Base-by-base conservation (phyloP, 2,888 invertebrate species). In the Dascillus cervinus region DNA sequence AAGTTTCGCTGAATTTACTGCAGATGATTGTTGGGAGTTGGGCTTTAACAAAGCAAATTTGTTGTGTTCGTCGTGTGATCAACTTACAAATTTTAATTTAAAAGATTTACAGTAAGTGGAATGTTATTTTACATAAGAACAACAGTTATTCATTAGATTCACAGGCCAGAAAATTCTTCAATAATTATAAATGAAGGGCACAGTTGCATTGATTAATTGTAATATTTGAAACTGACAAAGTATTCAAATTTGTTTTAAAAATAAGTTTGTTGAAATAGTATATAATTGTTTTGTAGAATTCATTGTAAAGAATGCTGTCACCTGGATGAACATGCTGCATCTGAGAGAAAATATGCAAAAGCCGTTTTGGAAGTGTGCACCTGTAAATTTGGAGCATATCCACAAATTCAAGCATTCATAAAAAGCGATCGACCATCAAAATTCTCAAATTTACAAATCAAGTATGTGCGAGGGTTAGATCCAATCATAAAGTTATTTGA, bases 361-460 rank as follows among this genome's bases (percentile, higher is more conserved):
- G 97, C 95, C 1, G 77, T 90, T 35, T 69, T 98, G 22, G 92
- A 95, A 73, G 94, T 97, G 3, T 98, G 97, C 60, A 94, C 94
- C 28, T 98, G 97, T 67, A 97, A 97, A 71, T 92, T 97, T 70
- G 91, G 92, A 36, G 85, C 91, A 4, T 97, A 91, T 73, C 96
- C 97, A 21, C 96, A 97, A 72, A 92, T 96, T 52, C 90, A 95
- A 72, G 97, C 97, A 10, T 98, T 98, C 61, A 86, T 96, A 28
- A 95, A 92, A 63, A 89, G 95, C 63, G 89, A 92, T 45, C 72
- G 84, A 50, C 90, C 91, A 4, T 75, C 78, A 2, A 86, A 90
- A 62, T 95, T 91, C 60, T 85, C 90, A 15, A 94, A 94, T 62
- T 72, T 98, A 33, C 79, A 82, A 62, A 86, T 97, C 25, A 86